Base-by-base conservation (phyloP, 2,888 invertebrate species). In the Thymelicus acteon region DNA sequence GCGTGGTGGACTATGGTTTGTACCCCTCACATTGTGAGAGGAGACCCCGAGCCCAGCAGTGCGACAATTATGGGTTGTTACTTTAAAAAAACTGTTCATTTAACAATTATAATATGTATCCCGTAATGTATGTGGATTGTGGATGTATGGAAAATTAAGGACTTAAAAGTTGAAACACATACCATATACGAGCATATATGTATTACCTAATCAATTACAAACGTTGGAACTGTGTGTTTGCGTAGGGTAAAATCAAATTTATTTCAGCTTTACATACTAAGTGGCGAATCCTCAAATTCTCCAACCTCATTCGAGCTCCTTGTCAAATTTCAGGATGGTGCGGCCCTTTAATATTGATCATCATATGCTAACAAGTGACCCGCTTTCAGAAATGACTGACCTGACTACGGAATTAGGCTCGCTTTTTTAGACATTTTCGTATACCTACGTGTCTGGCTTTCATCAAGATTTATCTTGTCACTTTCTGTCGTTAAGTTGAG, bases 301-400 rank as follows among this genome's bases (percentile, higher is more conserved):
- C 58, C 40, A 54, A 24, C 54, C 54, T 24, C 54, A 64, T 64
- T 64, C 64, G 64, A 70, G 64, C 64, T 60, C 44, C 70, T 70
- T 71, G 65, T 71, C 70, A 71, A 71, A 71, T 71, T 65, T 65
- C 65, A 71, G 54, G 60, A 65, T 71, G 60, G 71, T 65, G 52
- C 70, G 65, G 65, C 52, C 71, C 65, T 65, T 65, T 71, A 65
- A 71, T 71, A 71, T 71, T 71, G 65, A 71, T 71, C 65, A 65
- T 71, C 65, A 71, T 71, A 71, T 71, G 70, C 70, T 71, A 71
- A 71, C 64, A 71, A 71, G 70, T 65, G 70, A 65, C 70, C 70
- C 70, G 70, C 49, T 70, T 71, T 65, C 70, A 44, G 65, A 65
- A 71, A 65, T 65, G 61, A 71, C 66, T 66, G 71, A 71, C 66